A percentile compares a stretch with the other conserved stretches of the same genome.
Evolutionary conservation across 2,113 vertebrate genomes (phyloP).

Genomic region (Rhineura floridana): DNA sequence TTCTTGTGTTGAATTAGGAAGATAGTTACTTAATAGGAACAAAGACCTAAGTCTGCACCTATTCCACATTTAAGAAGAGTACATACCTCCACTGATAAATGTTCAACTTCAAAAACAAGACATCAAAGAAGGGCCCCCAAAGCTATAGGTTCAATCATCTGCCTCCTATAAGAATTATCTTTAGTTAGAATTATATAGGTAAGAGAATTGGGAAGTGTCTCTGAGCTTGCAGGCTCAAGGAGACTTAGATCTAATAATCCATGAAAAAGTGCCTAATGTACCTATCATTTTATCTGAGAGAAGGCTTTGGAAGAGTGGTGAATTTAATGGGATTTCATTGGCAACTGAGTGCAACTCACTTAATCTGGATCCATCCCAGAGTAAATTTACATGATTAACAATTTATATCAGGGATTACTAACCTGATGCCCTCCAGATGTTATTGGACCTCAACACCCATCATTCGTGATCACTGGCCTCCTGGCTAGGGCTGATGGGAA

Average conservation of each 20-base stretch:
- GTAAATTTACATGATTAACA: too few species aligned
- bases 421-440: too few species aligned
- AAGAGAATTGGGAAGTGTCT: background rate
- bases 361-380: too few species aligned
- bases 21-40: background rate
- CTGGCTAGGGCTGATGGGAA: too few species aligned
- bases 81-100: background rate
- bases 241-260: background rate
- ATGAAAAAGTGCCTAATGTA: too few species aligned
- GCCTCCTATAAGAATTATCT: background rate
- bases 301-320: too few species aligned
- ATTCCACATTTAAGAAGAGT: background rate
- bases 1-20: background rate
- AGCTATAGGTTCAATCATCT: background rate
- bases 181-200: background rate
- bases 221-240: background rate
- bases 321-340: too few species aligned
- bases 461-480: too few species aligned
- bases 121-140: background rate
- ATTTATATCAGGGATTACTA: too few species aligned
- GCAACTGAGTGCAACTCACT: too few species aligned
- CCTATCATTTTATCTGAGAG: too few species aligned
- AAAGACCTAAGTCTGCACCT: background rate
- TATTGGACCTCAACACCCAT: too few species aligned
- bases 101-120: background rate